Evolutionary conservation across 1,140 invertebrate species (phyloP), one percentile per base, ranked within the genome.

Genomic region (Oedothorax gibbosus): DNA sequence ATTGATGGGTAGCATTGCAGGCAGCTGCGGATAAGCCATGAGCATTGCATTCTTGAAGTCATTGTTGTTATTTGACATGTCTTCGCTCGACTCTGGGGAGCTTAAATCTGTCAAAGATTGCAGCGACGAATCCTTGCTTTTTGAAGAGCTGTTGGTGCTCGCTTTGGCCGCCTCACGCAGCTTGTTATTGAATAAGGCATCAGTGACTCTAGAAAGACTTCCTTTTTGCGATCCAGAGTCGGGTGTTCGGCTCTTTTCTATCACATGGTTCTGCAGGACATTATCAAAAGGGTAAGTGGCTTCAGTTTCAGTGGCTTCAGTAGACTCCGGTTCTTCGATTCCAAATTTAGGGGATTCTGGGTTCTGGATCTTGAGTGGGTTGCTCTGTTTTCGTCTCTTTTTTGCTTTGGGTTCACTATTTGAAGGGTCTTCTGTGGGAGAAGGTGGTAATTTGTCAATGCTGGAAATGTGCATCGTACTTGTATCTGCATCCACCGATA

Each of bases 331-430:
- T 50, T 15, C 9, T 12, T 73, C 15, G 35, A 85, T 62, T 50
- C 80, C 85, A 81, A 80, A 79, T 14, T 80, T 75, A 49, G 85
- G 69, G 20, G 62, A 66, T 15, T n/a, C 14, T 62, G 60, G 75
- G 54, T 62, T 83, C 69, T 86, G 69, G 85, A 85, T 87, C n/a
- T 88, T 86, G 18, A 89, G 86, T 9, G 89, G 89, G 53, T 89
- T 89, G 77, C 89, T 89, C 81, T 90, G 89, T 85, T 90, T 90
- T 20, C 89, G 88, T 65, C 89, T 85, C 81, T 90, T 90, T 79
- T 90, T 90, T 20, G 88, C 89, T 88, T 81, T 86, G 83, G 86
- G 68, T 35, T 85, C 83, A 50, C 53, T 51, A 50, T 4, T 57
- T 49, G 20, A 15, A n/a, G 57, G 49, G 49, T 75, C 72, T 7